phyloP scores from a whole-genome alignment of 1,140 invertebrate genomes.

The Philotrypesis tridentata region DNA sequence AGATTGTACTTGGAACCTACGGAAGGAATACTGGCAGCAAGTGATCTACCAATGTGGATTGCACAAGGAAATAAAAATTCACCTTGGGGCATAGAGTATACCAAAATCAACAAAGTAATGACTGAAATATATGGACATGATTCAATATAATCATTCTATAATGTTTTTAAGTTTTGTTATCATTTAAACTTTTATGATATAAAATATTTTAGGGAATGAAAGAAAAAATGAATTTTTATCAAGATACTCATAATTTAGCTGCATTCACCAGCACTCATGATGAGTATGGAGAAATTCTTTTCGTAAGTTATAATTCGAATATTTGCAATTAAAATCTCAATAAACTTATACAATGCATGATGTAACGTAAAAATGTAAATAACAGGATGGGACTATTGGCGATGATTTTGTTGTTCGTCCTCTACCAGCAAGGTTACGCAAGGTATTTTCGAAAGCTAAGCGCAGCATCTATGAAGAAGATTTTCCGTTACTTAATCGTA shows the following conservation, averaged over 20 bases:
- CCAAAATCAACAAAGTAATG: constrained; percentile 51
- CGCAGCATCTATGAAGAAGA: constrained; percentile 26
- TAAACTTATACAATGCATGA: background rate
- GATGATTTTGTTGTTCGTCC: constrained; percentile 56
- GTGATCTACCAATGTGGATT: constrained; percentile 60
- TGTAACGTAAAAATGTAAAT: constrained; percentile 37
- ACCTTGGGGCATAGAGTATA: constrained; percentile 57
- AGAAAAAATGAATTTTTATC: constrained; percentile 47
- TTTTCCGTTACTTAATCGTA: constrained; percentile 18
- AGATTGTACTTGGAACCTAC: constrained; percentile 58
- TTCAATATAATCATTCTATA: background rate
- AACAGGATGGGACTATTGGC: constrained; percentile 57
- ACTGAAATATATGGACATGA: background rate
- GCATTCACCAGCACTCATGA: constrained; percentile 53
- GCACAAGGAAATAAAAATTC: constrained; percentile 43
- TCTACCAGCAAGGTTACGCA: constrained; percentile 53
- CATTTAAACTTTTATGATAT: background rate
- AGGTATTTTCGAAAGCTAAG: constrained; percentile 40
- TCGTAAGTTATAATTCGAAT: constrained; percentile 53
- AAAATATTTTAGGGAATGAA: constrained; percentile 52
- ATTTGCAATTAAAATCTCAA: background rate
- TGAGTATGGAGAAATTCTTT: constrained; percentile 47
- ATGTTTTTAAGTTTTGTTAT: background rate
- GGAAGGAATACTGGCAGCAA: constrained; percentile 58
- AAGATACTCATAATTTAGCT: constrained; percentile 57